A percentile compares a stretch with the other conserved stretches of the same genome.
phyloP scores from a whole-genome alignment of 1,140 invertebrate species.

The Mizuhopecten yessoensis region DNA sequence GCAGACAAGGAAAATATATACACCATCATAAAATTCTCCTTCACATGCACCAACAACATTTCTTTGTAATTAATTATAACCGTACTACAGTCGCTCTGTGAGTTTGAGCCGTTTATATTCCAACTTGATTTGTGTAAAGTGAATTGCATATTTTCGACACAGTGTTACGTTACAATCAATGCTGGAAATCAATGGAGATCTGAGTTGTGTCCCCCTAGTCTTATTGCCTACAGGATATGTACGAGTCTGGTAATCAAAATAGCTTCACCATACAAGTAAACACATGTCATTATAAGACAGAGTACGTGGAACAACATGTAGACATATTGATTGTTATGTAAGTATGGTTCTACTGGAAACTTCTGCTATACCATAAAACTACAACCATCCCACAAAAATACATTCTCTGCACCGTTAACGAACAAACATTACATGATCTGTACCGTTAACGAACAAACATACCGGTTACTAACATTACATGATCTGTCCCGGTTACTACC shows the following conservation, averaged over 20 bases:
- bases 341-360: background rate
- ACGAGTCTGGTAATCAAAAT: background rate
- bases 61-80: background rate
- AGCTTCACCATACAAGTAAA: background rate
- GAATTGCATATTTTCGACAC: background rate
- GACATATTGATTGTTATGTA: constrained; percentile 35
- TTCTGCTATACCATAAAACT: background rate
- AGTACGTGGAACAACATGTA: background rate
- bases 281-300: background rate
- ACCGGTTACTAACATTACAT: too few relatives aligned
- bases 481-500: background rate
- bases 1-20: background rate
- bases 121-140: background rate
- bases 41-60: background rate
- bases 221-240: background rate
- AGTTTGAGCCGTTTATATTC: background rate
- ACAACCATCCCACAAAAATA: background rate
- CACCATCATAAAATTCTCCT: background rate
- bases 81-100: background rate
- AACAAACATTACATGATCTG: background rate
- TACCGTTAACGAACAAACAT: background rate
- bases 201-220: background rate
- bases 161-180: constrained; percentile 16
- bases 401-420: background rate
- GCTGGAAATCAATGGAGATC: background rate